Base-by-base conservation (phyloP, 1,140 invertebrate species). In the Pararge aegeria region DNA sequence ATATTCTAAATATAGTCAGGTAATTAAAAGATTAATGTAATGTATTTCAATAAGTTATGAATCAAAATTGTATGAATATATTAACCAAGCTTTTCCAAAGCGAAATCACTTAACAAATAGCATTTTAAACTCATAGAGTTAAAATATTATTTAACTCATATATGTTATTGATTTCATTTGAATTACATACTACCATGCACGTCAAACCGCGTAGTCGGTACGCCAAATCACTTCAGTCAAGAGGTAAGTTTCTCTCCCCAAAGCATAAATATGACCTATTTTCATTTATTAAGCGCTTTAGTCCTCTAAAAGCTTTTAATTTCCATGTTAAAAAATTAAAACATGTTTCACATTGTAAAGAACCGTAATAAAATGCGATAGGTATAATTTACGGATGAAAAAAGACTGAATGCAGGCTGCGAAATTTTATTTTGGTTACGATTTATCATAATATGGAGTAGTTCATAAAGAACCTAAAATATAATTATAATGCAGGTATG, bases 261-360 rank as follows among this genome's bases (percentile, higher is more conserved):
- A 67, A 67, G 65, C 65, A 63, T 63, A 67, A 67, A 67, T 67
- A 63, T 67, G 65, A 67, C 65, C 65, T 68, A 68, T 68, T 68
- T 67, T 64, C 20, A 60, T 65, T 67, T 67, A 67, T 64, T 64
- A 64, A 67, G 40, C 65, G 61, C 65, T 67, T 60, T 63, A 67
- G 61, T 67, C 57, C 61, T 58, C 61, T 67, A 64, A 67, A 64
- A 64, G 65, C 61, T 60, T 67, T 64, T 67, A 53, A 67, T 64
- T 67, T 67, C 38, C 65, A 60, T 64, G 55, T 63, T 67, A 50
- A 67, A 67, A 64, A 66, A 66, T 64, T 56, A 67, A 64, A 62
- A 64, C 56, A 53, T 67, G 65, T 67, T 67, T 55, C 57, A 63
- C 65, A 67, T 59, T 67, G 65, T 67, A 64, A 61, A 67, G 61